A percentile compares a stretch with the other conserved stretches of the same genome.
These are phyloP conservation scores for Donacobius atricapilla DNA, from an alignment of 2,113 vertebrate genomes.

Conservation along the genomic window DNA sequence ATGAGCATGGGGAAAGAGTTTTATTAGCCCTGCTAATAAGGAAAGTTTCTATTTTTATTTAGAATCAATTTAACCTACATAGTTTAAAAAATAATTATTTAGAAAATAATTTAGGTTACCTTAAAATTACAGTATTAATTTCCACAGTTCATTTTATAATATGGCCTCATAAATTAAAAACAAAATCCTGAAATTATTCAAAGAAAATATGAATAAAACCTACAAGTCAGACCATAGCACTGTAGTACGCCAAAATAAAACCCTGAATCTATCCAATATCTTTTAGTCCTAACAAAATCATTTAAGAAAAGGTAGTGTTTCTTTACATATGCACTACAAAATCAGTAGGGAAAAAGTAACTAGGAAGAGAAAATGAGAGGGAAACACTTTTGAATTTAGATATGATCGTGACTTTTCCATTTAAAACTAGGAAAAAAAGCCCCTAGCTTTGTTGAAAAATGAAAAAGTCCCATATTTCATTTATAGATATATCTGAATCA, in stretches of 20 bases:
- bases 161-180: neutral
- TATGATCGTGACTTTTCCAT: neutral
- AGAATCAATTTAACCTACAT: neutral
- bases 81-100: neutral
- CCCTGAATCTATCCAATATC: neutral
- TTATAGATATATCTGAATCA: neutral
- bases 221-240: neutral
- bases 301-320: neutral
- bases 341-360: neutral
- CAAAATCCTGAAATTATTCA: neutral
- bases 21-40: neutral
- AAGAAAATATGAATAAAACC: neutral
- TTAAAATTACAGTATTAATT: neutral
- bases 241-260: neutral
- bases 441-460: neutral
- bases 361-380: neutral
- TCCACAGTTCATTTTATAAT: neutral
- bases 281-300: neutral
- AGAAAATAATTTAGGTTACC: neutral
- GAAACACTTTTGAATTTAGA: neutral
- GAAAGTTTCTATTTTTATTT: neutral
- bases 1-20: neutral
- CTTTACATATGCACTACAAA: neutral
- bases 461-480: neutral
- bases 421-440: neutral